A percentile compares a stretch with the other conserved stretches of the same genome.
These are phyloP conservation scores for Leptinotarsa lineolata DNA, from an alignment of 1,140 invertebrate genomes.

Conservation along the genomic window DNA sequence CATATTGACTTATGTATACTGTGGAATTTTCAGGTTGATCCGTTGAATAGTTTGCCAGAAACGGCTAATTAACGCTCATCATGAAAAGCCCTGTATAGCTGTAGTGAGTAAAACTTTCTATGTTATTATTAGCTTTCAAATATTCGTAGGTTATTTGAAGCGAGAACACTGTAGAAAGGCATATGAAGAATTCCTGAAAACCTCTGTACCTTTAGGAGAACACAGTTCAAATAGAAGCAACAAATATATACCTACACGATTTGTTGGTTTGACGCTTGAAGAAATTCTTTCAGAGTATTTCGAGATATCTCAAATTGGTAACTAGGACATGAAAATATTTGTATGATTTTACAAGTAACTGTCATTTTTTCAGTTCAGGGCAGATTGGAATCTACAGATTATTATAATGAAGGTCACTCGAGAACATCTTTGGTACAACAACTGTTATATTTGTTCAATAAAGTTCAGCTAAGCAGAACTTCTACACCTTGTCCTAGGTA, in stretches of 20 bases:
- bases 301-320: constrained; percentile 37
- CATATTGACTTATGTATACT: too few relatives aligned
- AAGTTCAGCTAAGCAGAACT: constrained; percentile 22
- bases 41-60: too few relatives aligned
- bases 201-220: not conserved
- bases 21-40: too few relatives aligned
- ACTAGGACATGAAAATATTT: constrained; percentile 4
- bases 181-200: constrained; percentile 37
- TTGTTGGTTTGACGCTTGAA: constrained; percentile 35
- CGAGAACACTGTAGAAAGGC: constrained; percentile 31
- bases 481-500: constrained; percentile 35
- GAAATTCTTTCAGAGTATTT: constrained; percentile 37
- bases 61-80: too few relatives aligned
- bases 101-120: not conserved
- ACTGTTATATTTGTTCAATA: constrained; percentile 36
- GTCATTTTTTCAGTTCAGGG: constrained; percentile 36
- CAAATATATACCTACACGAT: constrained; percentile 36
- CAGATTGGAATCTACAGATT: constrained; percentile 36
- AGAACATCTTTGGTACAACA: constrained; percentile 30
- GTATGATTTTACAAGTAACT: not conserved
- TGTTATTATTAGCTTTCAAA: not conserved
- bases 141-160: constrained; percentile 38
- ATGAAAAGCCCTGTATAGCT: too few relatives aligned
- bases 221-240: constrained; percentile 16
- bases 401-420: constrained; percentile 35